Evolutionary conservation across 2,113 vertebrate species (phyloP).

Genomic region (Chloropsis cyanopogon): DNA sequence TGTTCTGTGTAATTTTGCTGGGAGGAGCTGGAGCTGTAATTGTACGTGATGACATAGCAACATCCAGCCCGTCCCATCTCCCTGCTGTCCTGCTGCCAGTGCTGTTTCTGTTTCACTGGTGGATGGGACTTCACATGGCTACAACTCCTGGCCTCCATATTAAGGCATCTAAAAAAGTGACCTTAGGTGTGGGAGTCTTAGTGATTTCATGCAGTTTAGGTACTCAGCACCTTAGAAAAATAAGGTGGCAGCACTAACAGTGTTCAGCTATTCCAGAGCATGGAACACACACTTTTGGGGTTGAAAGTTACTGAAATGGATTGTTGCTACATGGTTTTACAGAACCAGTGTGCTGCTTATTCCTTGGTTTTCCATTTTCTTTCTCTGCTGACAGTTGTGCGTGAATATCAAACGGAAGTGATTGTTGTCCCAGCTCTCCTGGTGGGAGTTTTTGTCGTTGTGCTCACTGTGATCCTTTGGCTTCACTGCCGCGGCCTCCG

Average conservation of each 20-base stretch:
- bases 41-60: fast-evolving
- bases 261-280: neutral
- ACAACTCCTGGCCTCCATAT: neutral
- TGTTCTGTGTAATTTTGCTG: neutral
- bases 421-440: conserved; percentile 72
- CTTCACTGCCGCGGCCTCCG: conserved; percentile 69
- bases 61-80: neutral
- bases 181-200: neutral
- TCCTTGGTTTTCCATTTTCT: neutral
- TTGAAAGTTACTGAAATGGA: neutral
- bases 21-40: neutral
- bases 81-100: neutral
- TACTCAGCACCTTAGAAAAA: neutral
- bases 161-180: neutral
- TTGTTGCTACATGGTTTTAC: neutral
- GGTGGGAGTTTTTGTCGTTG: conserved; percentile 64
- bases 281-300: neutral
- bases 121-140: neutral
- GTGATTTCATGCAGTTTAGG: neutral
- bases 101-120: neutral
- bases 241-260: neutral
- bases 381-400: conserved; percentile 51
- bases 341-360: neutral
- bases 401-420: conserved; percentile 68
- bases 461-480: conserved; percentile 74